Conservation (phyloP, 2,113 vertebrate species). For the Phaetusa simplex region DNA sequence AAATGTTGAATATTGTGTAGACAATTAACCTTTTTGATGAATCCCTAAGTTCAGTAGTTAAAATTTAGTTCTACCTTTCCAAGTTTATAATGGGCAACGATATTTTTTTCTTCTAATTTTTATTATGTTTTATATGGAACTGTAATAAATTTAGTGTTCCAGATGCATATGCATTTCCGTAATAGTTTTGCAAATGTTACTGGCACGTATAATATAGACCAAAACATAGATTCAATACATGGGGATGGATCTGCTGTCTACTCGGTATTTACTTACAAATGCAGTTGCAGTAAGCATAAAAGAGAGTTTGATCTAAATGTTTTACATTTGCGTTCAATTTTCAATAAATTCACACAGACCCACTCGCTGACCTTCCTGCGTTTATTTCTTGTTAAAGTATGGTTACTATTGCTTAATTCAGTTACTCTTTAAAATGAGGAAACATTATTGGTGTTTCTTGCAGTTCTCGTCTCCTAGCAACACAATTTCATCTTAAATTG, state of each 20-base stretch:
- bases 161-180: not conserved
- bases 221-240: not conserved
- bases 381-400: not conserved
- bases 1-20: not conserved
- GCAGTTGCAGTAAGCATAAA: not conserved
- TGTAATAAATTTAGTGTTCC: not conserved
- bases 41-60: not conserved
- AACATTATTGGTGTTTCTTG: not conserved
- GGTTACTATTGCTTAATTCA: not conserved
- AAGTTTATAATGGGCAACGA: not conserved
- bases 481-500: conserved; percentile 18
- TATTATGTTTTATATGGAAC: not conserved
- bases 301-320: not conserved
- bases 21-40: not conserved
- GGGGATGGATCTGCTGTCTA: not conserved
- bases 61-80: not conserved
- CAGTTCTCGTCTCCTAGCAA: conserved; percentile 22
- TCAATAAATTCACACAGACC: not conserved
- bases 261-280: not conserved
- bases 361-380: not conserved
- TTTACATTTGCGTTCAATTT: not conserved
- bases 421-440: not conserved
- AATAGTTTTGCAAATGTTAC: not conserved
- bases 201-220: not conserved
- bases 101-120: not conserved